phyloP scores from a whole-genome alignment of 2,113 vertebrate species.

The Pedionomus torquatus region DNA sequence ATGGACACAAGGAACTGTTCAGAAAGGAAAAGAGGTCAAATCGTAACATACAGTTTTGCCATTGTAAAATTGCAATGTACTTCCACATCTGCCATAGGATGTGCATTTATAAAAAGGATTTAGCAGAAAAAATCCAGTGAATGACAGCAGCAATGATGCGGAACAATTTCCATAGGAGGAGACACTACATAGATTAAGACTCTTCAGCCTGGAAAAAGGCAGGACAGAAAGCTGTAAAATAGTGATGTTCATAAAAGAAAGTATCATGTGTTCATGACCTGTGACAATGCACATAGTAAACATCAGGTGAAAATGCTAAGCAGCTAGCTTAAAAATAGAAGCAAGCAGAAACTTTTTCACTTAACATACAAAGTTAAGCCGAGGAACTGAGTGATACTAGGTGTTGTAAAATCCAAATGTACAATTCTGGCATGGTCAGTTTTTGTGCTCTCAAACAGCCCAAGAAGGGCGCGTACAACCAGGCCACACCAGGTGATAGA shows the following conservation, averaged over 20 bases:
- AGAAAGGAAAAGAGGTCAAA: not conserved
- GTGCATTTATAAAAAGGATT: not conserved
- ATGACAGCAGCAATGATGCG: not conserved
- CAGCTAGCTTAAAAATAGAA: not conserved
- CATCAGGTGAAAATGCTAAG: not conserved
- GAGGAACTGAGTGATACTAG: not conserved
- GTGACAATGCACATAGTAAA: rapidly evolving
- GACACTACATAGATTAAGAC: not conserved
- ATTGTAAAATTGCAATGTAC: not conserved
- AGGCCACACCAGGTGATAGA: not conserved
- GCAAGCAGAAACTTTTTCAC: not conserved
- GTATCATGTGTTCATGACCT: not conserved
- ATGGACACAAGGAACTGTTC: not conserved
- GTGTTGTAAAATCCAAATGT: not conserved
- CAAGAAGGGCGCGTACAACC: not conserved
- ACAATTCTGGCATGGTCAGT: not conserved
- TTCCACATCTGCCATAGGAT: not conserved
- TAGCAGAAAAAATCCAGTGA: not conserved
- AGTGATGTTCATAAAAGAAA: not conserved
- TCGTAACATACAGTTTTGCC: not conserved
- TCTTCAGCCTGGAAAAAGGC: not conserved
- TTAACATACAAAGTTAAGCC: not conserved
- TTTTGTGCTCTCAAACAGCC: not conserved
- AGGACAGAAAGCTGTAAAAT: not conserved
- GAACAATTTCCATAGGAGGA: not conserved